These are phyloP conservation scores for Alca torda DNA, from an alignment of 2,797 vertebrate species.

Conservation along the genomic window DNA sequence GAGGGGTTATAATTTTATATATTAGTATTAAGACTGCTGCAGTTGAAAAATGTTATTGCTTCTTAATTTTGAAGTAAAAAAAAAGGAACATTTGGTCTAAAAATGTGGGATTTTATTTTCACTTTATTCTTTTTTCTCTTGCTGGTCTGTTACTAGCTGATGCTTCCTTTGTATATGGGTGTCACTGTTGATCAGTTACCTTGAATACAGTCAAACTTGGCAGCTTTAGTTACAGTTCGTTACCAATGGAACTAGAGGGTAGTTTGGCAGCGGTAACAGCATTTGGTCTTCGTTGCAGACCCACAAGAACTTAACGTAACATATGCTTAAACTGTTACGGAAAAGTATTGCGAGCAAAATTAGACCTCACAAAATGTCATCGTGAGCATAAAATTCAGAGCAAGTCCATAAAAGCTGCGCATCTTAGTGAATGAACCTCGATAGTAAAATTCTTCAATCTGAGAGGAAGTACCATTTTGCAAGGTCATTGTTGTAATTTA, in stretches of 20 bases:
- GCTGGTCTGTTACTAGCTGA: background rate
- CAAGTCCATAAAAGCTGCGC: background rate
- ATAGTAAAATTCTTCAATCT: background rate
- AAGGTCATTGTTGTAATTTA: background rate
- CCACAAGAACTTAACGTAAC: background rate
- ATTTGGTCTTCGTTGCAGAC: background rate
- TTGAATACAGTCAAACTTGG: background rate
- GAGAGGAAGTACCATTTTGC: background rate
- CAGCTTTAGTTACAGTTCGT: background rate
- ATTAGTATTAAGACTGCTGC: background rate
- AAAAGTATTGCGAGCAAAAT: background rate
- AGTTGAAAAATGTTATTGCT: background rate
- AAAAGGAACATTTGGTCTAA: background rate
- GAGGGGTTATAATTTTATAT: background rate
- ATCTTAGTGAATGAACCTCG: background rate
- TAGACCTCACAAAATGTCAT: background rate
- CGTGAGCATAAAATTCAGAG: background rate
- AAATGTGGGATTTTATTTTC: background rate
- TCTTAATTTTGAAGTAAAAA: background rate
- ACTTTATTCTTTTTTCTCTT: background rate
- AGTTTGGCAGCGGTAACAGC: background rate
- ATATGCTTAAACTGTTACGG: accelerated
- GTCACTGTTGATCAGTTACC: background rate
- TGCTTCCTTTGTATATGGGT: background rate
- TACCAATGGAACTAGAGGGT: background rate